These are phyloP conservation scores for Tauraco hartlaubi DNA, from an alignment of 2,797 vertebrate genomes.

Conservation along the genomic window DNA sequence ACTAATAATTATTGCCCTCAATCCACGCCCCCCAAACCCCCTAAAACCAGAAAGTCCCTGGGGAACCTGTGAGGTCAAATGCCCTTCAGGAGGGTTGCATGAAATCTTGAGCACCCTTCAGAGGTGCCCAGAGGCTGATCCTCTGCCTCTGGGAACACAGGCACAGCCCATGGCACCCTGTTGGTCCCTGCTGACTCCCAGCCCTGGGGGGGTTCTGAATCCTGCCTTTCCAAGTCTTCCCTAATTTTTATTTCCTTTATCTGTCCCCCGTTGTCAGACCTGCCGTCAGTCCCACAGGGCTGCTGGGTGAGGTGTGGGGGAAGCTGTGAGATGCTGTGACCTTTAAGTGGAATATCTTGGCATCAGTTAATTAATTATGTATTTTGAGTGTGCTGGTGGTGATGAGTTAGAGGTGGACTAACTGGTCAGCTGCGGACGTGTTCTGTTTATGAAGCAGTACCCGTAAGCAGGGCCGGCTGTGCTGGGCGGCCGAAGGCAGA, in stretches of 20 bases:
- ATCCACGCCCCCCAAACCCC: neutral
- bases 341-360: neutral
- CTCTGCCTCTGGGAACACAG: neutral
- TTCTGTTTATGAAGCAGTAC: neutral
- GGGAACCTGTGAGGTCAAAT: neutral
- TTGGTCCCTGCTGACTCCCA: neutral
- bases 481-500: neutral
- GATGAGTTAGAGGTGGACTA: neutral
- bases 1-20: neutral
- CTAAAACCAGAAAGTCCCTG: neutral
- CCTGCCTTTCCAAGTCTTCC: neutral
- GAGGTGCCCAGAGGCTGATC: neutral
- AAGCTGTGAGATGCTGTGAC: neutral
- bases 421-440: neutral
- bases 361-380: neutral
- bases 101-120: neutral
- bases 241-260: fast-evolving
- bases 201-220: neutral
- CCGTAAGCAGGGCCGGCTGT: fast-evolving
- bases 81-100: neutral
- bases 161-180: fast-evolving
- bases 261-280: neutral
- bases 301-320: neutral
- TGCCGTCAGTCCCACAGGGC: fast-evolving
- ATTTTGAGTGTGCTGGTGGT: neutral